Evolutionary conservation across 2,113 vertebrate genomes (phyloP).

Genomic region (Zapornia atra): DNA sequence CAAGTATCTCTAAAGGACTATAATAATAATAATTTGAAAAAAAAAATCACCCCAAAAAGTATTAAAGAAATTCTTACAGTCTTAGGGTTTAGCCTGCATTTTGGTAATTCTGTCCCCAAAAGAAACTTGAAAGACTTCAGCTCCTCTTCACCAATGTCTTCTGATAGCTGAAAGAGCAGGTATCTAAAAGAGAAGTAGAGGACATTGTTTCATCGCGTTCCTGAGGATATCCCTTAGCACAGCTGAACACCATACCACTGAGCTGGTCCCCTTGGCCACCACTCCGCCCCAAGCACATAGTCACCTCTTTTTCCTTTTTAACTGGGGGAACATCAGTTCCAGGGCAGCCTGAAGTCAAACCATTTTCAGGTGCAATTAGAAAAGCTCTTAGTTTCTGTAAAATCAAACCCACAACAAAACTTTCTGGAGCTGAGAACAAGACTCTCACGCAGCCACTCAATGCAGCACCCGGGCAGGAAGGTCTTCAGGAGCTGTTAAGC

Average conservation of each 20-base stretch:
- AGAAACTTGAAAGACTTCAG: slow-evolving; percentile 60
- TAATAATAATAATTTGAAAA: rapidly evolving
- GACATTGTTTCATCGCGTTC: neutral
- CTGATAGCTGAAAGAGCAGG: slow-evolving; percentile 70
- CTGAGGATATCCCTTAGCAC: neutral
- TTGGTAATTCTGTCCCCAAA: slow-evolving; percentile 51
- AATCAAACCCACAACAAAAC: neutral
- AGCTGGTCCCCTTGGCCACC: neutral
- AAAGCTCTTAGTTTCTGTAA: neutral
- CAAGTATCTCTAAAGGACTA: neutral
- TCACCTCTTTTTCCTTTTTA: neutral
- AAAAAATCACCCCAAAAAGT: no score
- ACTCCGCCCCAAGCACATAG: rapidly evolving
- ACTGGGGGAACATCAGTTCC: neutral
- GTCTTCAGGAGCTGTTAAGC: rapidly evolving
- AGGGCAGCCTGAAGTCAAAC: neutral
- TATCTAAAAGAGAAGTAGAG: slow-evolving; percentile 34
- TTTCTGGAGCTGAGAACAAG: no score
- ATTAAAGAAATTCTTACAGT: slow-evolving; percentile 18
- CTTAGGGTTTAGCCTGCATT: slow-evolving; percentile 44
- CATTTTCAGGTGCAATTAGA: neutral
- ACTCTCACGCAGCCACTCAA: rapidly evolving
- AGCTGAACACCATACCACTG: rapidly evolving
- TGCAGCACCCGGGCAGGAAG: neutral
- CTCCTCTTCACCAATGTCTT: slow-evolving; percentile 33